phyloP scores from a whole-genome alignment of 1,140 invertebrate genomes.

The Vollenhovia emeryi region DNA sequence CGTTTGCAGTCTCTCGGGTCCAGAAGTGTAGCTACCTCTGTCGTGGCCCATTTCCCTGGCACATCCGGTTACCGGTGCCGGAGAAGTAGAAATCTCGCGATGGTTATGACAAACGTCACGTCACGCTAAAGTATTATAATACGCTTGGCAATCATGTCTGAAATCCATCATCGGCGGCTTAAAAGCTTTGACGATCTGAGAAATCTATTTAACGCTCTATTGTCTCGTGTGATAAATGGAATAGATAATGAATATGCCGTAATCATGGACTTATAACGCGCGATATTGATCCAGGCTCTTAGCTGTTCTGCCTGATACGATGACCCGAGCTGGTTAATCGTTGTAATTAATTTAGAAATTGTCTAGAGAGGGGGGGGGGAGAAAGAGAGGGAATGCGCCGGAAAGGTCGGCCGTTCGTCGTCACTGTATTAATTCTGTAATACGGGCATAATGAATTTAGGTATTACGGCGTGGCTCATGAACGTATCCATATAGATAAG shows the following conservation, averaged over 20 bases:
- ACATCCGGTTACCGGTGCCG: background rate
- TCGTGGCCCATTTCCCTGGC: background rate
- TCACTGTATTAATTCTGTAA: conserved; percentile 13
- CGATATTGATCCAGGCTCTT: conserved; percentile 28
- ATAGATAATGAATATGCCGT: conserved; percentile 23
- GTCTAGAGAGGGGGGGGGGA: background rate
- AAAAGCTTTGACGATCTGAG: conserved; percentile 3
- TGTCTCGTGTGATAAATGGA: background rate
- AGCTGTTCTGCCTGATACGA: background rate
- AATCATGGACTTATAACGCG: background rate
- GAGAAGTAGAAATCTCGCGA: background rate
- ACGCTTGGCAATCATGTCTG: background rate
- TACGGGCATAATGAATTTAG: conserved; percentile 2
- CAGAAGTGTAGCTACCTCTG: background rate
- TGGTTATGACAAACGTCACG: background rate
- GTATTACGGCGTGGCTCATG: background rate
- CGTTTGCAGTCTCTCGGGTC: background rate
- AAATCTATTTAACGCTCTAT: background rate
- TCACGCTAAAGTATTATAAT: background rate
- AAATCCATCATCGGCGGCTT: background rate
- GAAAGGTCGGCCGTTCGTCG: background rate
- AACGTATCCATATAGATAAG: background rate
- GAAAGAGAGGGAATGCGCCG: background rate
- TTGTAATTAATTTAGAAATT: conserved; percentile 27
- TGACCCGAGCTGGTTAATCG: conserved; percentile 6